These are phyloP conservation scores for Drosophila sucinea DNA, from an alignment of 1,140 invertebrate species.

Conservation along the genomic window DNA sequence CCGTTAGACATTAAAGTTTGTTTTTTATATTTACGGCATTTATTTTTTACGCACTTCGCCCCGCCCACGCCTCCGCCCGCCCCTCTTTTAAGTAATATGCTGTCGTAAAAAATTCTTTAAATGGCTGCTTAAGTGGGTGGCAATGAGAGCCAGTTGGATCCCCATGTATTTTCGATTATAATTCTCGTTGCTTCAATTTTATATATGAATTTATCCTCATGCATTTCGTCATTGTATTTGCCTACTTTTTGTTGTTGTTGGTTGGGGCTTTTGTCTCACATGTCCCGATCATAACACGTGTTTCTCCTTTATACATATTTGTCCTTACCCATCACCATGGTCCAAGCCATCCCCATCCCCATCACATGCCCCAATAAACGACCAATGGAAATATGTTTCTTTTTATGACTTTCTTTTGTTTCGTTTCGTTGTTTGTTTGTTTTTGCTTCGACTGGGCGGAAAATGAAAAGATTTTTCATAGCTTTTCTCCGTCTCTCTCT, in stretches of 20 bases:
- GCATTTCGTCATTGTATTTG: background rate
- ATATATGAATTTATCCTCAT: background rate
- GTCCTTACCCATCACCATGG: background rate
- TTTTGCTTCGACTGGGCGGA: slow-evolving; percentile 12
- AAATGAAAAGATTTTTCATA: slow-evolving; percentile 50
- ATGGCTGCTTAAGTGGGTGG: slow-evolving; percentile 65
- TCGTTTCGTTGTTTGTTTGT: slow-evolving; percentile 18
- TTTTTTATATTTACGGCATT: slow-evolving; percentile 53
- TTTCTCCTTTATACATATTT: background rate
- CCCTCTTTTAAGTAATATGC: slow-evolving; percentile 32
- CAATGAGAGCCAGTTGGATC: slow-evolving; percentile 12
- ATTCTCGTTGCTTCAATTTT: slow-evolving; percentile 1
- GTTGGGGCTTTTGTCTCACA: background rate
- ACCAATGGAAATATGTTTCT: slow-evolving; percentile 59
- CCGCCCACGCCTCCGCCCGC: slow-evolving; percentile 11
- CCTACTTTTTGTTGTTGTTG: background rate
- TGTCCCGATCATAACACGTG: slow-evolving; percentile 3
- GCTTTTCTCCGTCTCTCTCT: slow-evolving; percentile 23
- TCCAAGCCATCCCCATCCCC: background rate
- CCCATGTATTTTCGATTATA: slow-evolving; percentile 1
- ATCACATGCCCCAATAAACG: background rate
- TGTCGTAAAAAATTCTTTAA: slow-evolving; percentile 57
- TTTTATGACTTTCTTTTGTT: slow-evolving; percentile 52
- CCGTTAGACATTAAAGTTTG: background rate
- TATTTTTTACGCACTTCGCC: slow-evolving; percentile 56